Conservation (phyloP, 2,888 invertebrate species). For the Alcis repandata region DNA sequence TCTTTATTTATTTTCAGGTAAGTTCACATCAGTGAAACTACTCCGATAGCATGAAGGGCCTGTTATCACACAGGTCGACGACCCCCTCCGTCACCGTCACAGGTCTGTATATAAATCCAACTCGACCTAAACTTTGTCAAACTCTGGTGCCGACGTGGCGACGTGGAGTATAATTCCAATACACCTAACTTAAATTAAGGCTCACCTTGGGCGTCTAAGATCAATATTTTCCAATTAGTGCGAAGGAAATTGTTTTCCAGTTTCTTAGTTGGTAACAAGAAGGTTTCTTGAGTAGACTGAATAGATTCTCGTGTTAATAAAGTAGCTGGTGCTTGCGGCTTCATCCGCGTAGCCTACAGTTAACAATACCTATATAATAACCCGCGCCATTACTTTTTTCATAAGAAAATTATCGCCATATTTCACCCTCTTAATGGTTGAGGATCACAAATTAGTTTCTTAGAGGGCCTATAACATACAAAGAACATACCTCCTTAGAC, state of each 20-base stretch:
- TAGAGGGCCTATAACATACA: no score
- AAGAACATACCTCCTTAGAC: no score
- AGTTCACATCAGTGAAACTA: not conserved
- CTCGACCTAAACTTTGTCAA: constrained; percentile 15
- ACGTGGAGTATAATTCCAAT: constrained; percentile 11
- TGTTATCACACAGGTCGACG: not conserved
- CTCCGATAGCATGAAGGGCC: not conserved
- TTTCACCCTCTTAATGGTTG: no score
- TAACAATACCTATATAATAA: no score
- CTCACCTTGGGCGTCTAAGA: constrained; percentile 2
- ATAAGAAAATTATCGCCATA: no score
- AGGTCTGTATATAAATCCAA: constrained; percentile 14
- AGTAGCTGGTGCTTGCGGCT: no score
- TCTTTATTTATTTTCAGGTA: constrained; percentile 30
- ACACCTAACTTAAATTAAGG: constrained; percentile 16
- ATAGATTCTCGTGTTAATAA: not conserved
- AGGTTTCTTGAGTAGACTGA: not conserved
- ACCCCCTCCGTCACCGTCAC: not conserved
- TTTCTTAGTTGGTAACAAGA: not conserved
- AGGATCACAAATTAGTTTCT: no score
- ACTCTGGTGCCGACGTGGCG: not conserved
- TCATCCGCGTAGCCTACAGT: no score
- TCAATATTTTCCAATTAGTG: constrained; percentile 26
- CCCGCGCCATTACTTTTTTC: no score
- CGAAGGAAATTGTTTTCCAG: constrained; percentile 12